Evolutionary conservation across 2,113 vertebrate species (phyloP), one percentile per base, ranked within the genome.

Genomic region (Prochilodus magdalenae): DNA sequence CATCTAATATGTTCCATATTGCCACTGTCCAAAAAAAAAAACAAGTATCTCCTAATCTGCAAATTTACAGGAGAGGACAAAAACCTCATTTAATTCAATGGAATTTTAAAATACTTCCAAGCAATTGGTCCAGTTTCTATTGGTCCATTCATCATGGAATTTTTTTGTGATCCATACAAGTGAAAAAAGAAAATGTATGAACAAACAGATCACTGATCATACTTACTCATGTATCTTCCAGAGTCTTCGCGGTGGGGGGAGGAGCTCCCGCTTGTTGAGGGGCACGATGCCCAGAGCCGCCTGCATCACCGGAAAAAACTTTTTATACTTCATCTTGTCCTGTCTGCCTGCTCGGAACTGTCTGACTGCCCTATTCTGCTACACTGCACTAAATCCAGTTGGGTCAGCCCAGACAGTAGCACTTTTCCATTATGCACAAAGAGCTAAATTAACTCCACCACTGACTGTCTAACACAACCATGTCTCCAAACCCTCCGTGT

Each of bases 191-290:
- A n/a, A n/a, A 3, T 57, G 74, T 62, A 63, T 60, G 65, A 66
- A 80, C 66, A 29, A 49, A 81, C 78, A 80, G 27, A 75, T 22
- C n/a, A 60, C 53, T 49, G 1, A 67, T 6, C 40, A 77, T 70
- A 94, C 96, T 97, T 94, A 97, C 96, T 94, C 92, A 13, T 93
- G 89, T 80, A 89, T 89, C 84, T 95, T 94, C 96, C 96, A 97
- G 26, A 96, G 93, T 89, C 95, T 96, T 86, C 95, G 92, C 82
- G 95, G 94, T 14, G 95, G 93, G 18, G 96, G 96, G 59, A 97
- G 94, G 73, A 97, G 91, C 55, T 97, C 96, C 67, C 95, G 94
- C 87, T 98, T 98, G 93, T 97, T 98, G 83, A 98, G 95, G 11
- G 96, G 96, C 80, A 95, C 95, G 18, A 97, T 95, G 49, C 96